Base-by-base conservation (phyloP, 2,113 vertebrate species). In the Aphyosemion australe region DNA sequence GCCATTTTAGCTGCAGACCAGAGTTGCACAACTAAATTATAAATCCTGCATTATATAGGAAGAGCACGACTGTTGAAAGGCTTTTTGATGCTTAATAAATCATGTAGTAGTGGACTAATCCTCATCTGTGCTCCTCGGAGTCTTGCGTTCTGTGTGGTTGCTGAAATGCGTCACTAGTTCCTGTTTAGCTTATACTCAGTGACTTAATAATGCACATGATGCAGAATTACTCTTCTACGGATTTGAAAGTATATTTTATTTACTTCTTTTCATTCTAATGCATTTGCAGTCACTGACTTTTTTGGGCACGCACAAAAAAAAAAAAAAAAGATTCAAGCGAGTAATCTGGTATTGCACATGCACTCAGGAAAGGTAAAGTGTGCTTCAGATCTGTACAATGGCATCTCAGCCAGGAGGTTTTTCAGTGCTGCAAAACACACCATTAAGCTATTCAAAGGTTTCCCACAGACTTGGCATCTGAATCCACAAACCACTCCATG, bases 1-100 rank as follows among this genome's bases (percentile, higher is more conserved):
- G 5, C 26, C 1, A 26, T 37, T 37, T 37, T 37, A 37, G 34
- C 34, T 37, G 34, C 34, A 37, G 34, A 37, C 34, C 34, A 37
- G 34, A 37, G 34, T 7, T 37, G 34, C 34, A 8, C 34, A 37
- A 5, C 26, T 26, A 58, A 72, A 69, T 51, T 63, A 51, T 49
- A 69, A 59, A 13, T 39, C 80, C 80, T 88, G 72, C 76, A 80
- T 87, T 86, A 85, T 87, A 34, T 69, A 87, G 61, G 65, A 80
- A 51, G 82, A 76, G 84, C 84, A 84, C 15, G 83, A 49, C 81
- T 82, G 81, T 76, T 87, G 74, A 85, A 84, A 79, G 79, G 74
- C 57, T 2, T 21, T 68, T 80, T 67, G 3, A 62, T 48, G 58
- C 67, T 56, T 69, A 71, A 78, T 85, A 83, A 87, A 88, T 84